Base-by-base conservation (phyloP, 2,888 invertebrate species). In the Antheraea assamensis region DNA sequence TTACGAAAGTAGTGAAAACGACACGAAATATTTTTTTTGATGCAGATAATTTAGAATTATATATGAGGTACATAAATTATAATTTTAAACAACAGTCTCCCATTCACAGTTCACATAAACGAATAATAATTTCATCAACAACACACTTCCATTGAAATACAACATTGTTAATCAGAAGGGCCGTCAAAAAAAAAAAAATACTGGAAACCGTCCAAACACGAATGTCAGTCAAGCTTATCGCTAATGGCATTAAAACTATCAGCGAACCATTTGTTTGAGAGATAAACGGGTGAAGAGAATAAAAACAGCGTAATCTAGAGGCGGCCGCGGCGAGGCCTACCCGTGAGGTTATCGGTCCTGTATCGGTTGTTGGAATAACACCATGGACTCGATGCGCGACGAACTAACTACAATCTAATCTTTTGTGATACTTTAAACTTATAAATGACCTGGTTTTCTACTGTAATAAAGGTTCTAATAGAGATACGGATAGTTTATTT, bases 251-350 rank as follows among this genome's bases (percentile, higher is more conserved):
- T 78, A 81, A 83, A 86, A 81, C 82, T 86, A 85, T 85, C 85
- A 83, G 78, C 78, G 76, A 79, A 78, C 82, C 68, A 73, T 81
- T 79, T 76, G 78, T 76, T 79, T 78, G 75, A 75, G 79, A 66
- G 85, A 85, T 84, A 85, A 83, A 78, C 77, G 79, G 78, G 75
- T 72, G 77, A 73, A 77, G 76, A 77, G 78, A 78, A 82, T 81
- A 83, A 84, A 85, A 86, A 85, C 85, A 82, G 75, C 79, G 83
- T 87, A 87, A 88, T 88, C 88, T 84, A 85, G 42, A 42, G 42
- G 42, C 42, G 42, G 42, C 42, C 83, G 82, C 77, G 81, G 78
- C 75, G 82, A 78, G 77, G 76, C 75, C 75, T 75, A 76, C 80
- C 78, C 79, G 78, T 73, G 79, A 82, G 87, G 87, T 87, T 87